Evolutionary conservation across 2,797 vertebrate genomes (phyloP), one percentile per base, ranked within the genome.

Genomic region (Benthosema pterotum): DNA sequence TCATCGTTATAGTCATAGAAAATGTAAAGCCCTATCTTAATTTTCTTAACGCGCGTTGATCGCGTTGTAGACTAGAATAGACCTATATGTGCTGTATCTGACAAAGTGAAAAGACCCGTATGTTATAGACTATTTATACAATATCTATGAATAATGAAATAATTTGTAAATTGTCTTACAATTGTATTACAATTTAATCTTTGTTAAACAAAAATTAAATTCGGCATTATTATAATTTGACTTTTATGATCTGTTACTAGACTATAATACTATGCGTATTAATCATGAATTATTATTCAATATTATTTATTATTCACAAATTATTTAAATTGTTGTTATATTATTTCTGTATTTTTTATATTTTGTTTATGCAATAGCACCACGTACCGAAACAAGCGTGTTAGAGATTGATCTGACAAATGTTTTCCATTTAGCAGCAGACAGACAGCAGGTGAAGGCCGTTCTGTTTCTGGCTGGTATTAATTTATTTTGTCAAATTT

Each of bases 401-500:
- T 55, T 2, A 59, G 58, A 13, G 42, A 62, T 18, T 49, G 5
- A 42, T 51, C 67, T 65, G 12, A 54, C 66, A 60, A 65, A 52
- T 70, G 54, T 75, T 58, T 73, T 61, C 25, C 53, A 56, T 57
- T 47, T 18, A 42, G 15, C 53, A 69, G 11, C 62, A 43, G 18
- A 18, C 58, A 42, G 60, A 52, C 22, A 57, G 65, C 60, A 72
- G 68, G 63, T 67, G 74, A 74, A 70, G 61, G 66, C 60, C 15
- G 49, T 25, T 25, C 22, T 25, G 22, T 25, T n/a, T 1, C 22
- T 38, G 8, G 32, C 83, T 87, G 87, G 73, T 76, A 78, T 82
- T 79, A 25, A 90, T 89, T 83, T 83, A 85, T 86, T 88, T 80
- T 69, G 83, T 91, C 86, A 77, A 83, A 90, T 85, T 71, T 16